Evolutionary conservation across 2,888 invertebrate species (phyloP).

Genomic region (Cistogaster globosa): DNA sequence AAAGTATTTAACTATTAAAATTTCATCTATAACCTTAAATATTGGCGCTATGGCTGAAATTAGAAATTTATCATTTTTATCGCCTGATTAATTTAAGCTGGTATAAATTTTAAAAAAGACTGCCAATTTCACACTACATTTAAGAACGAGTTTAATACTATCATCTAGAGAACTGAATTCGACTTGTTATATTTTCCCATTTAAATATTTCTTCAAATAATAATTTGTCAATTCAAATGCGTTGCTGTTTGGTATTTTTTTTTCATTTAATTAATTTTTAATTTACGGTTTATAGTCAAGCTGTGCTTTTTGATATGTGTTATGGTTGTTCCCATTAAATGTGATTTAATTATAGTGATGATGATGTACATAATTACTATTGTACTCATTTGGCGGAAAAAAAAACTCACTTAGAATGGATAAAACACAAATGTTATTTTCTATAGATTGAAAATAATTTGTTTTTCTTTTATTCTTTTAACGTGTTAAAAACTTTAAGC

Average conservation of each 20-base stretch:
- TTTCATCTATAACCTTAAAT: too few relatives aligned
- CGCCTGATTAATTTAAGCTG: too few relatives aligned
- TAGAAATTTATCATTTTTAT: too few relatives aligned
- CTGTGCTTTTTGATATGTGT: neutral
- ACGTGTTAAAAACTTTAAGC: constrained; percentile 20
- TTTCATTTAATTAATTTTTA: neutral
- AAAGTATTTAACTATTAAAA: too few relatives aligned
- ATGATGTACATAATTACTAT: constrained; percentile 22
- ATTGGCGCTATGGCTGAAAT: too few relatives aligned
- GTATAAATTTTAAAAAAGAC: too few relatives aligned
- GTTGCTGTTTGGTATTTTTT: neutral
- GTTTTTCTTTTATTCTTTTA: neutral
- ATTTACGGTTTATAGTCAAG: constrained; percentile 8
- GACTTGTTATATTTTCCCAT: neutral
- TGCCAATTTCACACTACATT: too few relatives aligned
- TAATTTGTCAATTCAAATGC: constrained; percentile 14
- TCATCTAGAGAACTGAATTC: too few relatives aligned
- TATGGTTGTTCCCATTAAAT: constrained; percentile 35
- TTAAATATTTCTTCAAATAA: neutral
- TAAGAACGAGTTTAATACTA: too few relatives aligned
- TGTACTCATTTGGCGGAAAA: neutral
- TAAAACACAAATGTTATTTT: neutral
- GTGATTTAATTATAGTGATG: constrained; percentile 49
- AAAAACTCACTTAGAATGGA: neutral
- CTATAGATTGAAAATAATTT: neutral